phyloP scores from a whole-genome alignment of 2,888 invertebrate genomes.

The Drosophila diplacantha region DNA sequence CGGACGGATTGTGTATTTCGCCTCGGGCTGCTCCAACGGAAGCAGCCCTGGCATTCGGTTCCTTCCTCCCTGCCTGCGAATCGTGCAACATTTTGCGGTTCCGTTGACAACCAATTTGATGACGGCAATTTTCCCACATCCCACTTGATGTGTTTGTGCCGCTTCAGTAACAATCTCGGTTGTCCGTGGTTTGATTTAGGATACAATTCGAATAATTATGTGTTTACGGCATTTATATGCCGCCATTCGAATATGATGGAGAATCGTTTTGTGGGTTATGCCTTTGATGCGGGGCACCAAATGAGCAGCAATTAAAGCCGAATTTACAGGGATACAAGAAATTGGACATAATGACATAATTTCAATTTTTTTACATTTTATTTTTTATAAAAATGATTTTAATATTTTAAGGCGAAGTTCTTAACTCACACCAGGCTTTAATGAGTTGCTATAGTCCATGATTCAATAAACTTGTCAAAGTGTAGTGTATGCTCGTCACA shows the following conservation, averaged over 20 bases:
- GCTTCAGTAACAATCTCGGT: slow-evolving; percentile 19
- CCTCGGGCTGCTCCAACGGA: slow-evolving; percentile 29
- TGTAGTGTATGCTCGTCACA: background rate
- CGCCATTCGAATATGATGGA: slow-evolving; percentile 5
- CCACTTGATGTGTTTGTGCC: slow-evolving; percentile 26
- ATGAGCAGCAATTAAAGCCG: slow-evolving; percentile 1
- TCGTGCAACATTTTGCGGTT: slow-evolving; percentile 39
- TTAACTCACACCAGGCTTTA: background rate
- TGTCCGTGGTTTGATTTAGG: slow-evolving; percentile 32
- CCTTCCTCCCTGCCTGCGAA: slow-evolving; percentile 29
- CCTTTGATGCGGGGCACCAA: slow-evolving; percentile 4
- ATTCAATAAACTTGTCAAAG: background rate
- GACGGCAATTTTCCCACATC: slow-evolving; percentile 40
- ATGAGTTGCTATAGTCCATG: background rate
- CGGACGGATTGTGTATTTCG: slow-evolving; percentile 19
- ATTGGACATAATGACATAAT: background rate
- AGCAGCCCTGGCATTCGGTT: slow-evolving; percentile 34
- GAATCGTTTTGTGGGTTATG: slow-evolving; percentile 3
- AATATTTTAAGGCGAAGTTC: too few species aligned
- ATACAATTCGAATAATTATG: slow-evolving; percentile 40
- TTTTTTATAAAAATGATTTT: too few species aligned
- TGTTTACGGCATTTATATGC: slow-evolving; percentile 34
- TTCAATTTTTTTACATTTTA: background rate
- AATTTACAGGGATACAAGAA: background rate
- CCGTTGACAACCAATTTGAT: slow-evolving; percentile 49